phyloP scores from a whole-genome alignment of 2,113 vertebrate species.

The Heloderma charlesbogerti region DNA sequence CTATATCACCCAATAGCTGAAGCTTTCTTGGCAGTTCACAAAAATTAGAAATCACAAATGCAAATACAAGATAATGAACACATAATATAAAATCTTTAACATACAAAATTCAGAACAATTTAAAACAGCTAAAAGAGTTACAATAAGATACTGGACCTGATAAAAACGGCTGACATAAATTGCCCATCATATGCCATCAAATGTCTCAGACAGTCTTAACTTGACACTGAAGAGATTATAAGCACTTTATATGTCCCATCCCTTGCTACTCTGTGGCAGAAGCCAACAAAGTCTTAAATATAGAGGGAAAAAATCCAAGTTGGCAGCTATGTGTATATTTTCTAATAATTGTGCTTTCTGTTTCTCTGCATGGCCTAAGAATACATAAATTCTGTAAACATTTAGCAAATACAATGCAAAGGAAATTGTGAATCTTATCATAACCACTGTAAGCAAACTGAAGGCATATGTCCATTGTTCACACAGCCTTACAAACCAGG shows the following conservation, averaged over 20 bases:
- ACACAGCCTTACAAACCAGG: constrained; percentile 72
- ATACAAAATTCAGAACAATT: too few species aligned
- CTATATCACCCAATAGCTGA: too few species aligned
- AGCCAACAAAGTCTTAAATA: constrained; percentile 28
- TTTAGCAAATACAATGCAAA: constrained; percentile 59
- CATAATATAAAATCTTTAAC: too few species aligned
- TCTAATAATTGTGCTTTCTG: neutral
- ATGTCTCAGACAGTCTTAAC: too few species aligned
- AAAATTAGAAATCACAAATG: too few species aligned
- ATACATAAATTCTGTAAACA: constrained; percentile 24
- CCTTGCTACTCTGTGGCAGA: neutral
- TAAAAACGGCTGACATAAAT: too few species aligned
- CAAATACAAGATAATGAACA: too few species aligned
- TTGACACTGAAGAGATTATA: too few species aligned
- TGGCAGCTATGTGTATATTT: neutral
- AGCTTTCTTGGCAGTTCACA: too few species aligned
- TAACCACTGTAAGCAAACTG: constrained; percentile 52
- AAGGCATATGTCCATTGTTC: constrained; percentile 68
- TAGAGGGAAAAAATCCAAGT: constrained; percentile 22
- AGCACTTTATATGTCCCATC: neutral
- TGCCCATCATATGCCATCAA: too few species aligned
- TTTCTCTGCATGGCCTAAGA: constrained; percentile 3
- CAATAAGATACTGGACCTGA: too few species aligned
- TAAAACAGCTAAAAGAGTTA: too few species aligned
- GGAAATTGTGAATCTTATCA: constrained; percentile 54